phyloP scores from a whole-genome alignment of 2,113 vertebrate species.

The Bubo bubo region DNA sequence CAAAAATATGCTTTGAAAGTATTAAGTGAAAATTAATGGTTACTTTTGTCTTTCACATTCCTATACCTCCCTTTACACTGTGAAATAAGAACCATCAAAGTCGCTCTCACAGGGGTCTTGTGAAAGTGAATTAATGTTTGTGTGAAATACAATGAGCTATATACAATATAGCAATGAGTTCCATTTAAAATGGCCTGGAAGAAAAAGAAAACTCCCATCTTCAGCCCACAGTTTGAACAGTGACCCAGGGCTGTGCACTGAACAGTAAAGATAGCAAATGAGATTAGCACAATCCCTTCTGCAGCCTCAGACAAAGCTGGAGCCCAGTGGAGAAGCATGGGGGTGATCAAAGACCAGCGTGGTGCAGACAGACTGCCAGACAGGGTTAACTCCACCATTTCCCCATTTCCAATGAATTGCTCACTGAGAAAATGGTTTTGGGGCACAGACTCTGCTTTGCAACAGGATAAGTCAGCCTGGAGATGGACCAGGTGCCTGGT shows the following conservation, averaged over 20 bases:
- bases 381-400: background rate
- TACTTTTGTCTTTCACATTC: slow-evolving; percentile 9
- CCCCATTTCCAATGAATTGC: background rate
- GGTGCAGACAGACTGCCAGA: accelerated
- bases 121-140: background rate
- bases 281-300: background rate
- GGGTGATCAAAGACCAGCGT: background rate
- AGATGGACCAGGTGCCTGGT: background rate
- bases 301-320: background rate
- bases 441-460: accelerated
- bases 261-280: background rate
- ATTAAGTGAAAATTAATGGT: slow-evolving; percentile 28
- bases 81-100: background rate
- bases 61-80: background rate
- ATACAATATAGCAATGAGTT: background rate
- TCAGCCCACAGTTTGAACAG: background rate
- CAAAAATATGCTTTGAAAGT: background rate
- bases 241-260: background rate
- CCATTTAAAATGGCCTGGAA: background rate
- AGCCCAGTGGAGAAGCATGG: background rate
- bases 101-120: background rate
- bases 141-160: background rate
- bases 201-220: background rate
- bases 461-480: background rate
- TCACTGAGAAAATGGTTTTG: background rate